These are phyloP conservation scores for Solenopsis fugax DNA, from an alignment of 1,140 invertebrate genomes.

Conservation along the genomic window DNA sequence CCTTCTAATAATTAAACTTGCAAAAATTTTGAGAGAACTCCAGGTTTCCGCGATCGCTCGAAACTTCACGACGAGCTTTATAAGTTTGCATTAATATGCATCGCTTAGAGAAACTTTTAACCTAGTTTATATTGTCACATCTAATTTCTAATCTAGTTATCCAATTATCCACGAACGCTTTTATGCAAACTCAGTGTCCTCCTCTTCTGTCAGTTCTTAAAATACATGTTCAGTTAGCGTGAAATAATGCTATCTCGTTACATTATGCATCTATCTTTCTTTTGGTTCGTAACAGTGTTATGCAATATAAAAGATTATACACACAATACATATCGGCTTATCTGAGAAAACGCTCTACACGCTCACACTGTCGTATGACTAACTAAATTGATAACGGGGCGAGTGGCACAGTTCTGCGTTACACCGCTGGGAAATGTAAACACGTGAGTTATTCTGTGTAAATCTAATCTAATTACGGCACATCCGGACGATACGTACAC, in stretches of 20 bases:
- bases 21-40: neutral
- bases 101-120: constrained; percentile 1
- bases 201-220: neutral
- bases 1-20: neutral
- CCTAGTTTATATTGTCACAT: neutral
- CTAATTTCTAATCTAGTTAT: constrained; percentile 20
- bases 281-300: constrained; percentile 7
- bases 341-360: neutral
- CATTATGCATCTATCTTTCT: constrained; percentile 5
- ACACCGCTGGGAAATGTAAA: constrained; percentile 55
- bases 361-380: constrained; percentile 13
- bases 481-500: constrained; percentile 10
- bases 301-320: neutral
- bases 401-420: constrained; percentile 45
- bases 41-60: neutral
- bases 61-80: neutral
- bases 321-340: constrained; percentile 7
- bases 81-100: constrained; percentile 27
- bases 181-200: neutral
- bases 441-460: constrained; percentile 49
- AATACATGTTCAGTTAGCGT: constrained; percentile 17
- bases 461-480: constrained; percentile 60
- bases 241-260: constrained; percentile 14
- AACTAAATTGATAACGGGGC: constrained; percentile 51
- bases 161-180: neutral